phyloP scores from a whole-genome alignment of 2,113 vertebrate species.

The Peucedramus taeniatus region DNA sequence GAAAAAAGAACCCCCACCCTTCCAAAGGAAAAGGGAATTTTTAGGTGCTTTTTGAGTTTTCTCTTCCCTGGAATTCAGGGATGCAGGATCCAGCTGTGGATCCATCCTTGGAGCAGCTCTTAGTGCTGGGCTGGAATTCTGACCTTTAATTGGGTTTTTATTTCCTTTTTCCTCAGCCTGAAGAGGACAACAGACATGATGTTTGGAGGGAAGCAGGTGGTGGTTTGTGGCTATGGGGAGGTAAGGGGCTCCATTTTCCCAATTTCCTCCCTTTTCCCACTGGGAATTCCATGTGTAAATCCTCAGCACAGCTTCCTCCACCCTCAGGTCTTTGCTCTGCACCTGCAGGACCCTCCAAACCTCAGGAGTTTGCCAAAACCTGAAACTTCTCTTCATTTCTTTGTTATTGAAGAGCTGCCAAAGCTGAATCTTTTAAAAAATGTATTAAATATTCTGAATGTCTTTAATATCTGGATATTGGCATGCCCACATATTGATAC shows the following conservation, averaged over 20 bases:
- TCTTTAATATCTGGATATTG: not conserved
- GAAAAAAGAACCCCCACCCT: no score
- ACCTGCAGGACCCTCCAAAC: not conserved
- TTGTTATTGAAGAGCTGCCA: not conserved
- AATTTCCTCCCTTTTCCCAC: not conserved
- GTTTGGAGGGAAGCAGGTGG: slow-evolving; percentile 98
- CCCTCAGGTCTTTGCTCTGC: not conserved
- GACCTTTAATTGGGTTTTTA: not conserved
- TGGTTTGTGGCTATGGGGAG: slow-evolving; percentile 97
- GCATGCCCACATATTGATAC: fast-evolving
- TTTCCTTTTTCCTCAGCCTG: slow-evolving; percentile 67
- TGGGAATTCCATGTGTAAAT: fast-evolving
- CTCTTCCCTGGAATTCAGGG: not conserved
- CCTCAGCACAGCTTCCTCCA: not conserved
- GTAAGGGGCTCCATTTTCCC: slow-evolving; percentile 59
- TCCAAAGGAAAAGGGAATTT: fast-evolving
- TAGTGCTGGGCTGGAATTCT: not conserved
- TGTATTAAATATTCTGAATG: not conserved
- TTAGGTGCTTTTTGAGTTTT: not conserved
- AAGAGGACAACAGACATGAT: slow-evolving; percentile 98
- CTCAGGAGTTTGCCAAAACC: fast-evolving
- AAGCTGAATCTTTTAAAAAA: not conserved
- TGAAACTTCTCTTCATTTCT: not conserved
- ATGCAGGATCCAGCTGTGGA: fast-evolving
- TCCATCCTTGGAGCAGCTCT: not conserved